Evolutionary conservation across 2,113 vertebrate species (phyloP), one percentile per base, ranked within the genome.

Genomic region (Craseonycteris thonglongyai): DNA sequence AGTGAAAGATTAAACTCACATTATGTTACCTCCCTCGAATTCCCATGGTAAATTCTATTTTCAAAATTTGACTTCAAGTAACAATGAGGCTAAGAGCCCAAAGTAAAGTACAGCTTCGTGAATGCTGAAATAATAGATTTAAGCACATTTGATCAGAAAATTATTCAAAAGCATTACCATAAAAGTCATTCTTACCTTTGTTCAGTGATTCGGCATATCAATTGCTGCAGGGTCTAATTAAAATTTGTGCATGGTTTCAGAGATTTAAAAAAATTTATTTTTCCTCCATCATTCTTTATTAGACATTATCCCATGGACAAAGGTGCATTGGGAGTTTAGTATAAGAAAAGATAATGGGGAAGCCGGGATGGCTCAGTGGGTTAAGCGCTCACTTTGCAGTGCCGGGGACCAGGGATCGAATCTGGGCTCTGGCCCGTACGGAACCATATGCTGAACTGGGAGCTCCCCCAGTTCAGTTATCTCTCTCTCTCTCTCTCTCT

Each of bases 41-140:
- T 69, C 88, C 15, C 9, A 69, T 66, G 33, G 24, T 51, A 94
- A 95, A 69, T 81, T 81, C 56, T 79, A 38, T 5, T 51, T 88
- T 88, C 21, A 79, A 69, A 68, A 63, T 68, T 78, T 95, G 59
- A 74, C 38, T 94, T 93, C 10, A 93, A 75, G 74, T 86, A 75
- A 91, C 76, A 92, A n/a, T 88, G n/a, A 78, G 18, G 30, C 38
- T 26, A 66, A 89, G 24, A 93, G 38, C 26, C 38, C 10, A 92
- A 85, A 93, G 18, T 33, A 56, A 88, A 82, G 5, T 42, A 3
- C 16, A 54, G 22, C 24, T 95, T 80, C 63, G 56, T 54, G 38
- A 88, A 80, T 74, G 40, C 35, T 68, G 18, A 87, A 87, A 61
- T 94, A 91, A 87, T 63, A 88, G 45, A 54, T 61, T 12, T 1